Conservation (phyloP, 1,140 invertebrate genomes). For the Eubasilissa regina region DNA sequence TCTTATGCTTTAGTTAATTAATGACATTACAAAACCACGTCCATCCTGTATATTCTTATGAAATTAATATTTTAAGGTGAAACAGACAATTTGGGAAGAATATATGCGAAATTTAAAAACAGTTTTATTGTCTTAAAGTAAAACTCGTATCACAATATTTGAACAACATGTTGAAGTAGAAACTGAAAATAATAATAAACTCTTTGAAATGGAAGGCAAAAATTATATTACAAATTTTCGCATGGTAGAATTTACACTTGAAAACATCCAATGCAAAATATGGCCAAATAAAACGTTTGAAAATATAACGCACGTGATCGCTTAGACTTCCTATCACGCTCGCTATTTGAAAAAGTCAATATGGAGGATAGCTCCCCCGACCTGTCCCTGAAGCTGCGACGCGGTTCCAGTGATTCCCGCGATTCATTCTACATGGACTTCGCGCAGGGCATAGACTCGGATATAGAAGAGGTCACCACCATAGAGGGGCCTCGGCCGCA, state of each 20-base stretch:
- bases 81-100: too few relatives aligned
- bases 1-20: background rate
- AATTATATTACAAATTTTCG: background rate
- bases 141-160: too few relatives aligned
- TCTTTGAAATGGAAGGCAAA: background rate
- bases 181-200: background rate
- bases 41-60: slow-evolving; percentile 17
- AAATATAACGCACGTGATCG: slow-evolving; percentile 13
- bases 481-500: slow-evolving; percentile 68
- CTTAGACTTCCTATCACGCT: too few relatives aligned
- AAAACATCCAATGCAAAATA: background rate
- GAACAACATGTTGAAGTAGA: too few relatives aligned
- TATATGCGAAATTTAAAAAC: too few relatives aligned
- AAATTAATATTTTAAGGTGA: slow-evolving; percentile 1
- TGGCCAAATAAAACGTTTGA: background rate
- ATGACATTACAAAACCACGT: too few relatives aligned
- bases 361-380: slow-evolving; percentile 88
- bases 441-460: slow-evolving; percentile 88
- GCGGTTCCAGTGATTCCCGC: slow-evolving; percentile 87
- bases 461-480: slow-evolving; percentile 87
- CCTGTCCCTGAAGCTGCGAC: slow-evolving; percentile 84
- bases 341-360: slow-evolving; percentile 30
- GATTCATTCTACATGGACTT: slow-evolving; percentile 93
- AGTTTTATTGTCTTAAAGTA: too few relatives aligned
- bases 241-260: background rate